These are phyloP conservation scores for Eugnorisma glareosa DNA, from an alignment of 2,888 invertebrate genomes.

Conservation along the genomic window DNA sequence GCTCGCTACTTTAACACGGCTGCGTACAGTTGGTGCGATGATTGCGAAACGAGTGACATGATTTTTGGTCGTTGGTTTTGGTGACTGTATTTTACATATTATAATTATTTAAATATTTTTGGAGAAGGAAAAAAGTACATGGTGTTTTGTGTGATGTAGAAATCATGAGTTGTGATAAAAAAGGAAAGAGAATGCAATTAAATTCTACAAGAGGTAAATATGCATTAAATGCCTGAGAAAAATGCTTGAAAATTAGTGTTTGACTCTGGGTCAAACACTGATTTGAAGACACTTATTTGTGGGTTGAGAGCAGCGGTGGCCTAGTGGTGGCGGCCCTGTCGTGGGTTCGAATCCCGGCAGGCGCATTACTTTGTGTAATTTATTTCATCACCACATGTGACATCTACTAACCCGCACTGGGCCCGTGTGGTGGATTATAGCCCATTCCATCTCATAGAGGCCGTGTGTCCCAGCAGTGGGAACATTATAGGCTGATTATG, in stretches of 20 bases:
- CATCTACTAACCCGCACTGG: too few relatives aligned
- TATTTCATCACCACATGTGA: too few relatives aligned
- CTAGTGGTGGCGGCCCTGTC: too few relatives aligned
- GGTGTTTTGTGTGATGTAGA: background rate
- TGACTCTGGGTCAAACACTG: background rate
- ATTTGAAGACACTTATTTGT: too few relatives aligned
- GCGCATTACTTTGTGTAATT: too few relatives aligned
- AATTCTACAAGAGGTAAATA: background rate
- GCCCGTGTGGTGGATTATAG: too few relatives aligned
- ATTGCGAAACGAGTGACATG: conserved; percentile 64
- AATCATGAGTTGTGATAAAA: background rate
- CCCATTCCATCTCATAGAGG: too few relatives aligned
- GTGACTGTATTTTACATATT: conserved; percentile 23
- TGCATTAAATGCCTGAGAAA: background rate
- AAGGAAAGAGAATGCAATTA: background rate
- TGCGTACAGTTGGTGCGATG: conserved; percentile 56
- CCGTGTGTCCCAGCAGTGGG: too few relatives aligned
- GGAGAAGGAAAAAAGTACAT: rapidly evolving
- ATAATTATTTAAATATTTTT: conserved; percentile 1
- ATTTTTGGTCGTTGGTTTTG: conserved; percentile 44
- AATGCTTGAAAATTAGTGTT: background rate
- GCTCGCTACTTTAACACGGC: conserved; percentile 70
- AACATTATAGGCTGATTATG: too few relatives aligned
- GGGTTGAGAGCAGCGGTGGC: too few relatives aligned
- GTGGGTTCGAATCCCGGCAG: too few relatives aligned